Base-by-base conservation (phyloP, 1,140 invertebrate species). In the Propsilocerus akamusi region DNA sequence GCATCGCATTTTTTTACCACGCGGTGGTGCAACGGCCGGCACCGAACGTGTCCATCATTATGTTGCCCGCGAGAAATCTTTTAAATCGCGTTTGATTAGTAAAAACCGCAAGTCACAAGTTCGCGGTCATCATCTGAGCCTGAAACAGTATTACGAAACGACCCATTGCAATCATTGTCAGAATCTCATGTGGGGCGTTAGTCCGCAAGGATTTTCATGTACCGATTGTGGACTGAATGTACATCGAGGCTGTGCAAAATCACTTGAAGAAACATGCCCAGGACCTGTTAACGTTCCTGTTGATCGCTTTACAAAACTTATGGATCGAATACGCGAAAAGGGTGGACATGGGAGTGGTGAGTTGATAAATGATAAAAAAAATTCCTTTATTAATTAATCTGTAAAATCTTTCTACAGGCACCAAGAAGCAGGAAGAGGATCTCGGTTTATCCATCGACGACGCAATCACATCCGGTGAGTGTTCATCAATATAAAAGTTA, bases 131-230 rank as follows among this genome's bases (percentile, higher is more conserved):
- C 81, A 90, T 67, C 89, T 94, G 64, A 77, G 80, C 54, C 77
- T 83, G 53, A 81, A 88, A 62, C 86, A 92, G 68, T 87, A 95
- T 69, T 86, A 80, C 60, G 83, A 81, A 54, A 82, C 92, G 53
- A 90, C 84, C 49, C 80, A 84, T 64, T 98, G 94, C 65, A 88
- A 91, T 72, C 82, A 90, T 68, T 97, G 94, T 70, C 83, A 89
- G 59, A 74, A 81, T 56, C 81, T 93, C 55, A 84, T 97, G 55
- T 91, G 89, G 74, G 94, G 94, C 47, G 83, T 97, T 50, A 88
- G 87, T 56, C 86, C 87, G 51, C 92, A 96, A 69, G 91, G 91
- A 53, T 93, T 87, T 72, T 83, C 88, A 58, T 95, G 91, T 70
- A 75, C 78, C 72, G 90, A 86, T 67, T 95, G 91, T 72, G 79